Base-by-base conservation (phyloP, 30 jellyfish, hydroid and myxozoan genomes). In the Pseudorhiza aurosa region DNA sequence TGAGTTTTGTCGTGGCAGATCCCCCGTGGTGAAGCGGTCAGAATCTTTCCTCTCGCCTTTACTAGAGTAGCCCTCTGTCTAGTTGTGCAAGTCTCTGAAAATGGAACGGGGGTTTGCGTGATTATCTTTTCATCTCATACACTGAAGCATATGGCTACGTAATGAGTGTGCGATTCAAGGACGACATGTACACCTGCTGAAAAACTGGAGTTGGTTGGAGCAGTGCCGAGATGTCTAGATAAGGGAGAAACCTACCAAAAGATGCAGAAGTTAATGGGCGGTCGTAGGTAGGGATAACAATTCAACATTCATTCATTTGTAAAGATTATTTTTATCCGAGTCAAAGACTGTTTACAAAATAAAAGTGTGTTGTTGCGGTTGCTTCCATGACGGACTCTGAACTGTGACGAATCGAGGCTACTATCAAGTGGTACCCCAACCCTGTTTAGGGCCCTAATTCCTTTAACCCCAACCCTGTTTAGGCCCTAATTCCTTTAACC, bases 21-120 rank as follows among this genome's bases (percentile, higher is more conserved):
- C 82, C 89, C 89, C 74, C 43, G 77, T 30, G 53, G 68, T 58
- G 75, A 59, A 68, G 89, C 89, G 89, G 89, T 77, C 44, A 77
- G 81, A 51, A 77, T 47, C 77, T 77, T 77, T 77, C 89, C 89
- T 77, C 27, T 44, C 6, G 81, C 82, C 60, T 77, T 77, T 68
- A 60, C 74, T 18, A 12, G 71, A 9, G 39, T 53, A 27, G 49
- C 59, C 71, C 62, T 47, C 89, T 19, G 89, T 62, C 72, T 29
- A 47, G 68, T 58, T 26, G 53, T 28, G 69, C 26, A 51, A 43
- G 12, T 70, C 43, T 70, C 83, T 70, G 83, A 55, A 46, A 70
- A 70, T 32, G 49, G 49, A 42, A 49, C 83, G 83, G 83, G 83
- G 83, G 83, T 18, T 8, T 4, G 27, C n/a, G n/a, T n/a, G 55